Conservation (phyloP, 2,797 vertebrate species). For the Coccyzus lansbergi region DNA sequence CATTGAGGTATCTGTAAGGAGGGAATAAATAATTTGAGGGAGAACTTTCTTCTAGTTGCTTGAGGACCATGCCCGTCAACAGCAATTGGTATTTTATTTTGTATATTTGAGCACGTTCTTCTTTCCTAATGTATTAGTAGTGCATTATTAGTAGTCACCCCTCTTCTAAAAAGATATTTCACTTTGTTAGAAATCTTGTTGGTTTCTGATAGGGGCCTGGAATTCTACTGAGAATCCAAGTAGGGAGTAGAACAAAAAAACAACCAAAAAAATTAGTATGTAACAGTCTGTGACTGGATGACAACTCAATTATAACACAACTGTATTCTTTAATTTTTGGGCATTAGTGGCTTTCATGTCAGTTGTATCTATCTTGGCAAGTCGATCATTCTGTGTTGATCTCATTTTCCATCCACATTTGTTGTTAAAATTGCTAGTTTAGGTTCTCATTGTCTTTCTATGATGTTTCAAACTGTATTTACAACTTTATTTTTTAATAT, state of each 20-base stretch:
- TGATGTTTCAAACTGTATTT: neutral
- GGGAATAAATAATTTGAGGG: neutral
- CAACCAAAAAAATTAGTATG: neutral
- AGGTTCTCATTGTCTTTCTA: neutral
- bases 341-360: neutral
- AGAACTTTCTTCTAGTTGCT: neutral
- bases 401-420: neutral
- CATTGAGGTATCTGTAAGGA: neutral
- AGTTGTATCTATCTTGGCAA: neutral
- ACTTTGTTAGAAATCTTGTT: neutral
- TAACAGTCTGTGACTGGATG: neutral
- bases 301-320: neutral
- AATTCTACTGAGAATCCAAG: neutral
- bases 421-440: neutral
- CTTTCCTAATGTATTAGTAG: neutral
- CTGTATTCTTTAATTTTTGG: conserved; percentile 11
- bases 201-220: neutral
- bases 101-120: accelerated
- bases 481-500: neutral
- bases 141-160: neutral
- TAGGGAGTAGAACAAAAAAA: neutral
- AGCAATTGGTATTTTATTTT: neutral
- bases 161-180: neutral
- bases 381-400: neutral
- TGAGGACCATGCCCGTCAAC: neutral